Evolutionary conservation across 2,797 vertebrate genomes (phyloP), one percentile per base, ranked within the genome.

Genomic region (Anas flavirostris): DNA sequence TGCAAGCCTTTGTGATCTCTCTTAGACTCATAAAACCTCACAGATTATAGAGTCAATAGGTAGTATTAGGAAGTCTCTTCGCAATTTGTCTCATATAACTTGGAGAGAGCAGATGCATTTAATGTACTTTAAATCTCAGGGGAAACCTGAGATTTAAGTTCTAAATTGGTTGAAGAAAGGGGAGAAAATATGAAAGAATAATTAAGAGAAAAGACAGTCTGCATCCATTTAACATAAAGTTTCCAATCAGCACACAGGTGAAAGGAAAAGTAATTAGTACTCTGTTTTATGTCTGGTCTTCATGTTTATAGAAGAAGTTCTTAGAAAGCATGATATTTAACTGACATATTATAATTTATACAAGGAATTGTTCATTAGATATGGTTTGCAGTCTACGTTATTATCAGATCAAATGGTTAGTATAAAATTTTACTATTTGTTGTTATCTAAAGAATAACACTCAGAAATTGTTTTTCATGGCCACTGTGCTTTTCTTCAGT

Each of bases 261-360:
- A 92, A 92, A 82, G 81, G 44, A 77, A 91, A 72, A 87, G 19
- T 77, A 82, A 92, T 94, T 74, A 83, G 31, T 67, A 69, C 55
- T 93, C 41, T 53, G 28, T 2, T 93, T 88, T 81, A 74, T 73
- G 63, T 74, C 37, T 83, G 46, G 6, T 77, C 48, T 76, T 91
- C 69, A 21, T 88, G 28, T 89, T 93, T 86, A 58, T 82, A 64
- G 9, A 89, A 64, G 9, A 89, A 67, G 91, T 80, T 72, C 33
- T 94, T 78, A 95, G 79, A 96, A 96, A 86, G 69, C 68, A 93
- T 84, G 46, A 86, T 44, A 64, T 82, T 92, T 91, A 95, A 91
- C 44, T 46, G 90, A 89, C 66, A 58, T 46, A 46, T 46, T 46
- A 21, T 92, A 90, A 91, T 95, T 95, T 97, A 73, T 82, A 79